These are phyloP conservation scores for Rhynchonycteris naso DNA, from an alignment of 2,797 vertebrate species.

Conservation along the genomic window DNA sequence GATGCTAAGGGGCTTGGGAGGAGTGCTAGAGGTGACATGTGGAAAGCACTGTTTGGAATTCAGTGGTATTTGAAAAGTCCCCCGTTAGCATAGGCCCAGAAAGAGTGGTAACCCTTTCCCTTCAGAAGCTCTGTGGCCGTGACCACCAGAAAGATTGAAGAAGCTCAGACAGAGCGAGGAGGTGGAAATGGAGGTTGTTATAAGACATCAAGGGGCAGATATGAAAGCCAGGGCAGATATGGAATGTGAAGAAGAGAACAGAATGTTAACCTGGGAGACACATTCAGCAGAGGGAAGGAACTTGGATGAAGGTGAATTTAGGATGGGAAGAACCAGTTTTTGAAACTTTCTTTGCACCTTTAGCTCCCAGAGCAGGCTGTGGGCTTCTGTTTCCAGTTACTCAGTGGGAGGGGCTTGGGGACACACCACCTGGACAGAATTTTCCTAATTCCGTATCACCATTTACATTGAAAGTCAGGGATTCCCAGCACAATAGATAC, in stretches of 20 bases:
- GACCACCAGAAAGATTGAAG: not conserved
- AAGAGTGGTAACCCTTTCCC: not conserved
- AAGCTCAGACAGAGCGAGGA: not conserved
- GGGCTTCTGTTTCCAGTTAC: not conserved
- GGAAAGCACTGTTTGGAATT: not conserved
- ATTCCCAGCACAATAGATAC: not conserved
- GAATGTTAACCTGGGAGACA: not conserved
- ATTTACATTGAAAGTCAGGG: not conserved
- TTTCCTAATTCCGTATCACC: not conserved
- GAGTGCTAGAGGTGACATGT: not conserved
- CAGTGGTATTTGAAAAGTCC: not conserved
- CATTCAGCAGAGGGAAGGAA: not conserved
- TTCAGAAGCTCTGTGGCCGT: not conserved
- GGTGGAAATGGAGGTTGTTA: not conserved
- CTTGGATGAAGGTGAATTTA: not conserved
- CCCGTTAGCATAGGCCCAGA: not conserved
- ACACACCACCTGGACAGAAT: not conserved
- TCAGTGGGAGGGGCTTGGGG: not conserved
- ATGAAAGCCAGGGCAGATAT: not conserved
- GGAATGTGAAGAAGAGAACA: not conserved
- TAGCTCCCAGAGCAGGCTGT: not conserved
- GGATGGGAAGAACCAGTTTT: not conserved
- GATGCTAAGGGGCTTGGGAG: not conserved
- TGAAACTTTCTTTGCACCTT: not conserved
- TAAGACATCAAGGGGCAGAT: not conserved